Base-by-base conservation (phyloP, 2,797 vertebrate genomes). In the Halcyon chelicuti region DNA sequence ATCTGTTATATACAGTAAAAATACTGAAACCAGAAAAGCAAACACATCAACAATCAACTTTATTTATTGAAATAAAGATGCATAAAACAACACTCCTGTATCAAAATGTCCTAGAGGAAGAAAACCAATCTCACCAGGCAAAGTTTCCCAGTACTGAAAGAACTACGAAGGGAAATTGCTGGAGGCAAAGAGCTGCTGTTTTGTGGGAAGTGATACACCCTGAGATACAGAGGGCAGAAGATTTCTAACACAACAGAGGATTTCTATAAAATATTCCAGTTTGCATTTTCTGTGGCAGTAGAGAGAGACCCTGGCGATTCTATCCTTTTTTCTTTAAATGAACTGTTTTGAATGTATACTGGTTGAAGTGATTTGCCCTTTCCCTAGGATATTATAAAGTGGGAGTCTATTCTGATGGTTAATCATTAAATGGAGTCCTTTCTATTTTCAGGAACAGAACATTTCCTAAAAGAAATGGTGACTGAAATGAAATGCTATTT, bases 1-100 rank as follows among this genome's bases (percentile, higher is more conserved):
- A 96, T 96, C 92, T 96, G 94, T 94, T 89, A 90, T 39, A 82
- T 65, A 70, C 57, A 74, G 84, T 87, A 94, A 96, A 97, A 95
- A 86, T 76, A 92, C 88, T 73, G 80, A 96, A 93, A 90, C n/a
- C 42, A 90, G 90, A 89, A 95, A 85, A 87, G 81, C 94, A 96
- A 96, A 94, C 92, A 94, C 84, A 91, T 88, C 77, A 91, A 82
- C 13, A 77, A 92, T 79, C 77, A 91, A 87, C 63, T 92, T 96
- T 95, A 96, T 95, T 96, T 95, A 95, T 91, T 96, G 88, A 91
- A 97, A 96, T 93, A 94, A 96, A 95, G 88, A 89, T 87, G 71
- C 86, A 89, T 92, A 77, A 94, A 96, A 65, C 67, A 94, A 78
- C 88, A 95, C 28, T 93, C n/a, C 49, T 92, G 80, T 85, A 95